Percentiles rank a stretch among this genome's conserved stretches.
These are phyloP conservation scores for Sander vitreus DNA, from an alignment of 2,113 vertebrate genomes.

Conservation along the genomic window DNA sequence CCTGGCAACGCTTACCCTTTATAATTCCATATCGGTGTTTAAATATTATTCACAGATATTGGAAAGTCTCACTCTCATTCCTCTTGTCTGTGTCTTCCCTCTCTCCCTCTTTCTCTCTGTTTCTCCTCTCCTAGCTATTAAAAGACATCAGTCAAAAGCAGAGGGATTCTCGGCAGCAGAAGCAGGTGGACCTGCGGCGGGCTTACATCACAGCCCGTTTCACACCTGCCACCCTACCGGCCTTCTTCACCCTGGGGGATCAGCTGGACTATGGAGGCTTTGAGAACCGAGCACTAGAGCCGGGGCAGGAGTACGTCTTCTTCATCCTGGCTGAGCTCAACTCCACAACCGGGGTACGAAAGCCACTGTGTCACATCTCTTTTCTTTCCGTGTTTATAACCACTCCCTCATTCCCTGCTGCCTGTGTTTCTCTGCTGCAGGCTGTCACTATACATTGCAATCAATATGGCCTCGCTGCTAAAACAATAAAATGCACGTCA, in stretches of 20 bases:
- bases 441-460: conserved; percentile 67
- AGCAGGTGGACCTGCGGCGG: conserved; percentile 90
- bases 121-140: conserved; percentile 83
- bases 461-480: conserved; percentile 59
- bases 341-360: conserved; percentile 89
- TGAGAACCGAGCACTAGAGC: conserved; percentile 93
- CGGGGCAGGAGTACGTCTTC: conserved; percentile 93
- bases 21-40: conserved; percentile 36
- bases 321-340: conserved; percentile 96
- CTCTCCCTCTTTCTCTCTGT: not conserved
- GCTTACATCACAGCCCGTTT: conserved; percentile 96
- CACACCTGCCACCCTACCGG: conserved; percentile 87
- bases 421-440: conserved; percentile 36
- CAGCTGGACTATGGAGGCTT: conserved; percentile 95
- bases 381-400: conserved; percentile 14
- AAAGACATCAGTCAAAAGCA: conserved; percentile 92
- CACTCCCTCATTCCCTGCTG: conserved; percentile 19
- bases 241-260: conserved; percentile 93
- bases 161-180: conserved; percentile 90
- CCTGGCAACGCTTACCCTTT: conserved; percentile 48
- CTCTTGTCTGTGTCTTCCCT: conserved; percentile 15
- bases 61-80: conserved; percentile 25
- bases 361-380: conserved; percentile 24
- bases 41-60: conserved; percentile 53
- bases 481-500: conserved; percentile 72